Conservation (phyloP, 2,797 vertebrate genomes). For the Lycodopsis pacificus region DNA sequence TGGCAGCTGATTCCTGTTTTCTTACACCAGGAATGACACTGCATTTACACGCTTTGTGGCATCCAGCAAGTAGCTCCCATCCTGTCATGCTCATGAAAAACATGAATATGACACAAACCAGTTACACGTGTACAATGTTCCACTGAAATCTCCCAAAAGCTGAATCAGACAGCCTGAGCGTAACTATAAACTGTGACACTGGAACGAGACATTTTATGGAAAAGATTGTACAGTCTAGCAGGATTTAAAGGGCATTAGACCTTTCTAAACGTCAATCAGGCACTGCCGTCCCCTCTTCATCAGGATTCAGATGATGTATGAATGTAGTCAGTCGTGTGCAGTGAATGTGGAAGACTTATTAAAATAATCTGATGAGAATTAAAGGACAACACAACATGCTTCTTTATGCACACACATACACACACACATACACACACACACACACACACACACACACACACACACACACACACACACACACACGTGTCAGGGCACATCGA, state of each 20-base stretch:
- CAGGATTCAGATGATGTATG: slow-evolving; percentile 23
- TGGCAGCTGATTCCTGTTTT: not conserved
- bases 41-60: not conserved
- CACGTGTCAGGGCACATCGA: slow-evolving; percentile 1
- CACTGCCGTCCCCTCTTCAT: not conserved
- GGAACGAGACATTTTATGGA: not conserved
- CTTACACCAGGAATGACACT: not conserved
- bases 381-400: slow-evolving; percentile 23
- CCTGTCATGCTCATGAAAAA: not conserved
- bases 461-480: not conserved
- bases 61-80: not conserved
- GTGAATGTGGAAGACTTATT: slow-evolving; percentile 20
- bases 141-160: not conserved
- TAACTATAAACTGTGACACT: not conserved
- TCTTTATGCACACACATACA: slow-evolving; percentile 1
- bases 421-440: not conserved
- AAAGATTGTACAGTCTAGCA: not conserved
- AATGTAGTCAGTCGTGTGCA: slow-evolving; percentile 18
- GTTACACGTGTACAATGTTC: not conserved
- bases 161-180: not conserved
- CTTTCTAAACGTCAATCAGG: not conserved
- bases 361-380: slow-evolving; percentile 29
- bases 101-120: not conserved
- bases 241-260: slow-evolving; percentile 20
- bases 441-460: not conserved